Evolutionary conservation across 2,113 vertebrate genomes (phyloP).

Genomic region (Ptyas mucosa): DNA sequence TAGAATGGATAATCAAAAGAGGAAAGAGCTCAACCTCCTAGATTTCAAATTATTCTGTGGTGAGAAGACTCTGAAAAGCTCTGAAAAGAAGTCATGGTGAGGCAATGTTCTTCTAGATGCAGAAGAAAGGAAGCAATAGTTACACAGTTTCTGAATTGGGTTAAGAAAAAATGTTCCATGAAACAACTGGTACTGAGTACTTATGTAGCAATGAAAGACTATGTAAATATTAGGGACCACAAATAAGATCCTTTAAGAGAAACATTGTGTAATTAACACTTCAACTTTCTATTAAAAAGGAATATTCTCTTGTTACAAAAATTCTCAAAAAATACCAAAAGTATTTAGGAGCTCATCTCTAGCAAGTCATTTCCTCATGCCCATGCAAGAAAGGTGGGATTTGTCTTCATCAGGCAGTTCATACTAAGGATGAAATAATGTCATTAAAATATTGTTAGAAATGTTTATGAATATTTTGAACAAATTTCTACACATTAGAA

Average conservation of each 20-base stretch:
- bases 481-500: background rate
- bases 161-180: background rate
- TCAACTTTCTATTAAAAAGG: background rate
- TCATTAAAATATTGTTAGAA: background rate
- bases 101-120: background rate
- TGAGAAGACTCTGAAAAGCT: background rate
- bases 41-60: background rate
- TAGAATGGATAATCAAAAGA: background rate
- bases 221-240: background rate
- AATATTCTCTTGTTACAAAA: background rate
- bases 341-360: background rate
- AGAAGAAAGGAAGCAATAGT: background rate
- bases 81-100: background rate
- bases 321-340: background rate
- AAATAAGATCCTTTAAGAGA: background rate
- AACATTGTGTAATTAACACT: background rate
- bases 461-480: background rate
- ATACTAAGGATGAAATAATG: background rate
- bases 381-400: background rate
- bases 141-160: background rate
- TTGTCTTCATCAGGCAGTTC: background rate
- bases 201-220: background rate
- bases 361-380: background rate
- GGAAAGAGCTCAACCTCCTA: background rate
- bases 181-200: background rate